These are phyloP conservation scores for Trimorus sp. DNA, from an alignment of 2,888 invertebrate species.

Conservation along the genomic window DNA sequence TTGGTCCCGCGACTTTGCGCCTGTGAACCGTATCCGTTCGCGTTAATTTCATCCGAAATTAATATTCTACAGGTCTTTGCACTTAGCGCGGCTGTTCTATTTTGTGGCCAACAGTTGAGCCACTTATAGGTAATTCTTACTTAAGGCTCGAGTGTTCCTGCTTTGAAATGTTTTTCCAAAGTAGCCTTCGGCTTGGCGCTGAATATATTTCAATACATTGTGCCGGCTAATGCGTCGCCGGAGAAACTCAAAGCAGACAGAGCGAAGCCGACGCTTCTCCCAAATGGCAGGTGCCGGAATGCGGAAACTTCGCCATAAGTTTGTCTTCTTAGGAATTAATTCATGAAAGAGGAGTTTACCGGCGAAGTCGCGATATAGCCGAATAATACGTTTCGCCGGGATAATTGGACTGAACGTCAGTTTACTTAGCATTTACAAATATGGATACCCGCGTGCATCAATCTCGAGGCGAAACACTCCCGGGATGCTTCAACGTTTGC, in stretches of 20 bases:
- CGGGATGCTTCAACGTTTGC: no score
- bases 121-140: constrained; percentile 62
- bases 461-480: background rate
- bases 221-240: constrained; percentile 48
- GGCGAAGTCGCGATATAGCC: constrained; percentile 50
- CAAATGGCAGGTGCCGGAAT: constrained; percentile 62
- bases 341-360: constrained; percentile 69
- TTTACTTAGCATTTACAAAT: constrained; percentile 57
- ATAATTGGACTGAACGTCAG: constrained; percentile 52
- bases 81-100: constrained; percentile 59
- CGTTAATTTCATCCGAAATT: constrained; percentile 52
- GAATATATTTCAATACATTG: constrained; percentile 73
- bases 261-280: constrained; percentile 45
- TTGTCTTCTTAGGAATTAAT: constrained; percentile 70
- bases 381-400: constrained; percentile 44
- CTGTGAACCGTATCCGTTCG: constrained; percentile 7
- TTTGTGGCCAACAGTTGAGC: constrained; percentile 49
- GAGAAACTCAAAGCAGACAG: constrained; percentile 43
- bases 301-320: constrained; percentile 69
- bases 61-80: constrained; percentile 66
- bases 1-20: background rate
- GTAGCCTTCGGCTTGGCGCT: constrained; percentile 64
- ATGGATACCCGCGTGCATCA: constrained; percentile 33
- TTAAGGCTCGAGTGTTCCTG: constrained; percentile 53
- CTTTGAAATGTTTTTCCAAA: constrained; percentile 70